Base-by-base conservation (phyloP, 1,140 invertebrate genomes). In the Elysia chlorotica region DNA sequence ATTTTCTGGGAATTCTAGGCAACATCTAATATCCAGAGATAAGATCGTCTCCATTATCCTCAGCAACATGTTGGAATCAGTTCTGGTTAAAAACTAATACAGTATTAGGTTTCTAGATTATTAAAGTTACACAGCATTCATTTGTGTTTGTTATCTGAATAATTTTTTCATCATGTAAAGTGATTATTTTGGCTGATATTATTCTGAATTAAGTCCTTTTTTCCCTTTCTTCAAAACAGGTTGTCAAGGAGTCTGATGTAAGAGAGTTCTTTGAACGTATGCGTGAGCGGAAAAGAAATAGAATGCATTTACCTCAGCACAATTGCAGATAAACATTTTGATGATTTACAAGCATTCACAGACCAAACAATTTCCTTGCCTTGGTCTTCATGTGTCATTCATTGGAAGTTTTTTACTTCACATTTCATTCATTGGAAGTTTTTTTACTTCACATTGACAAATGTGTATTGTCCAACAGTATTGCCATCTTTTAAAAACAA, bases 221-320 rank as follows among this genome's bases (percentile, higher is more conserved):
- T 10, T n/a, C 37, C n/a, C 31, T 14, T 66, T 41, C 61, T 63
- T 3, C 23, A 6, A 31, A 10, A 3, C 28, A 71, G 69, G 59
- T 71, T 25, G 69, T 71, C 14, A 71, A 35, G 6, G 69, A 71
- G 35, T 4, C 33, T 2, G 69, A 71, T 23, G 63, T 71, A 33
- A n/a, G 69, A 41, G 69, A 63, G 23, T 71, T 71, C n/a, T 71
- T 71, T 54, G 57, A 71, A 48, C 35, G 59, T n/a, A 62, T 71
- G 69, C 31, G 63, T 2, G n/a, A 57, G n/a, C 35, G 59, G 2
- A 38, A 38, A 37, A n/a, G n/a, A n/a, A n/a, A n/a, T n/a, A n/a
- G n/a, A n/a, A n/a, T n/a, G n/a, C n/a, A n/a, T n/a, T n/a, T n/a
- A n/a, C n/a, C n/a, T n/a, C n/a, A n/a, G n/a, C n/a, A n/a, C n/a